A percentile compares a stretch with the other conserved stretches of the same genome.
These are phyloP conservation scores for Listrodromus nycthemerus DNA, from an alignment of 2,888 invertebrate species.

Conservation along the genomic window DNA sequence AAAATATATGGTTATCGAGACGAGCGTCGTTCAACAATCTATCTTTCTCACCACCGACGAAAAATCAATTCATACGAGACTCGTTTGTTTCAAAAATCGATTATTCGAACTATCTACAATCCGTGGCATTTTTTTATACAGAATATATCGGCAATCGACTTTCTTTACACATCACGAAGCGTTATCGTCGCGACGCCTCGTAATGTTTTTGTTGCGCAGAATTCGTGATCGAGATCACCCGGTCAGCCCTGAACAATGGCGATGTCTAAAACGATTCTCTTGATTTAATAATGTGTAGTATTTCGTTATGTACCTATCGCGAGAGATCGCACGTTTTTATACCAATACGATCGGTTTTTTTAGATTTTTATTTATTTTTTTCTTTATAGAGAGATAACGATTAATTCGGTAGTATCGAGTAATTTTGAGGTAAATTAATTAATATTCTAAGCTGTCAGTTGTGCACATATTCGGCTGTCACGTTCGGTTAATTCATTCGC, in stretches of 20 bases:
- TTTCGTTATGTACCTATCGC: constrained; percentile 29
- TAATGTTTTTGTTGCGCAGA: constrained; percentile 38
- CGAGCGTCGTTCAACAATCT: not conserved
- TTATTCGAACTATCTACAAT: constrained; percentile 39
- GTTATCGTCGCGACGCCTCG: constrained; percentile 28
- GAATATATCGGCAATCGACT: constrained; percentile 42
- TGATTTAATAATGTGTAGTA: constrained; percentile 37
- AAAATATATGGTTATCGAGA: constrained; percentile 32
- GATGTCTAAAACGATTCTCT: constrained; percentile 45
- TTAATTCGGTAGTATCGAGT: constrained; percentile 55
- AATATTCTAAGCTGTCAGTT: constrained; percentile 59
- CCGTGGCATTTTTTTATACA: constrained; percentile 44
- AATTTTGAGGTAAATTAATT: constrained; percentile 59
- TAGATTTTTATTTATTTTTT: not conserved
- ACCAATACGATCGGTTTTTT: constrained; percentile 33
- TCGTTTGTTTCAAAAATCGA: constrained; percentile 16
- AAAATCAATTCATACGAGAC: constrained; percentile 27
- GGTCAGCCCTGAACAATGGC: constrained; percentile 33
- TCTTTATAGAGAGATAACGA: constrained; percentile 51
- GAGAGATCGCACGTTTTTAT: constrained; percentile 47
- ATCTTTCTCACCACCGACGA: constrained; percentile 18
- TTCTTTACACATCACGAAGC: constrained; percentile 30
- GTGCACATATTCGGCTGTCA: constrained; percentile 62
- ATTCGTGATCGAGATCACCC: constrained; percentile 40
- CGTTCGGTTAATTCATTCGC: constrained; percentile 41